A percentile compares a stretch with the other conserved stretches of the same genome.
phyloP scores from a whole-genome alignment of 2,888 invertebrate genomes.

The Saturnia japonica region DNA sequence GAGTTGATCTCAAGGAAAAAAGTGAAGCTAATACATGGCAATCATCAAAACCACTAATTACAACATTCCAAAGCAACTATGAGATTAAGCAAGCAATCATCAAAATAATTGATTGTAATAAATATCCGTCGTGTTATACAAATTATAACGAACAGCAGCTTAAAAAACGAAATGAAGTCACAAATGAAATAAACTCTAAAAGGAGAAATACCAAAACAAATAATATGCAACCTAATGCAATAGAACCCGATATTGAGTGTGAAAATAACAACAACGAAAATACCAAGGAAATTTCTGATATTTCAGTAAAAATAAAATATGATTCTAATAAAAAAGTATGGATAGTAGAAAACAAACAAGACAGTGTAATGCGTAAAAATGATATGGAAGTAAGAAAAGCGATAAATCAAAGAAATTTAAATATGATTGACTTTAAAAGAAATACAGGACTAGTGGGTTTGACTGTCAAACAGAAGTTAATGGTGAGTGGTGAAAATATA shows the following conservation, averaged over 20 bases:
- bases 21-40: not conserved
- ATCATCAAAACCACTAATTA: not conserved
- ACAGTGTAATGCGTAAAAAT: conserved; percentile 21
- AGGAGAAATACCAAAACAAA: not conserved
- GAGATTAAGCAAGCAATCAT: conserved; percentile 16
- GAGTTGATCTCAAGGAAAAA: conserved; percentile 22
- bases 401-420: conserved; percentile 28
- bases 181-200: not conserved
- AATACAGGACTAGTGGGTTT: conserved; percentile 53
- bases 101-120: conserved; percentile 36
- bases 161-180: not conserved
- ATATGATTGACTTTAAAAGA: conserved; percentile 45
- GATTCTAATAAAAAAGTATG: conserved; percentile 14
- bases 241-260: not conserved
- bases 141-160: conserved; percentile 19
- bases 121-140: conserved; percentile 35
- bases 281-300: not conserved
- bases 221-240: not conserved
- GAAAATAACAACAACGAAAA: not conserved
- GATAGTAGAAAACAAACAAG: conserved; percentile 12
- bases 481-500: not conserved
- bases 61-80: not conserved
- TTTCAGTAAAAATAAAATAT: conserved; percentile 13
- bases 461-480: conserved; percentile 34
- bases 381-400: conserved; percentile 32